Conservation (phyloP, 2,113 vertebrate species). For the Melozone crissalis region DNA sequence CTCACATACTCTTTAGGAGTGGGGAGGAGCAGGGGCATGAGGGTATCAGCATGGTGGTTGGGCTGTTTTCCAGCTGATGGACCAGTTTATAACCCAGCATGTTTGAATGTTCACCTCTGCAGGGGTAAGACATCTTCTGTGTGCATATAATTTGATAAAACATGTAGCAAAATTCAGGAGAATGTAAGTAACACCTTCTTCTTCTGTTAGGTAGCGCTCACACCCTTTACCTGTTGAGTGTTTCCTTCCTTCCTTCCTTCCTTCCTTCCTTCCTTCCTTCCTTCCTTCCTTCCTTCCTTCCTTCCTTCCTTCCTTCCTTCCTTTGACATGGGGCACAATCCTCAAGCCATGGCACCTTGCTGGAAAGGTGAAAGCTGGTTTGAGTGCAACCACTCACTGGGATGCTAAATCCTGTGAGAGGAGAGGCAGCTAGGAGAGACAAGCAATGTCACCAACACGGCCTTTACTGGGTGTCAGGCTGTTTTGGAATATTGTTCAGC, state of each 20-base stretch:
- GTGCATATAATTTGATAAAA: neutral
- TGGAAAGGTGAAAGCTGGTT: neutral
- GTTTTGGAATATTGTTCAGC: neutral
- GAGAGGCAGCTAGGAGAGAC: neutral
- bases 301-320: neutral
- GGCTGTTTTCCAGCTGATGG: neutral
- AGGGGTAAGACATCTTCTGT: neutral
- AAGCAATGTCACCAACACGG: neutral
- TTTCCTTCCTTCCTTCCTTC: neutral
- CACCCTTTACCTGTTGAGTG: neutral
- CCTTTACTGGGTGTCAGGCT: neutral
- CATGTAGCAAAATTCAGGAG: neutral
- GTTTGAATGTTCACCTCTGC: neutral
- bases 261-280: neutral
- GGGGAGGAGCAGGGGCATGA: neutral
- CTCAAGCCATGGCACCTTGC: neutral
- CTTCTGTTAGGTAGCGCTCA: neutral
- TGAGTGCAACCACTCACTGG: neutral
- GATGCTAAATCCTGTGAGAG: neutral
- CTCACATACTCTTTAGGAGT: rapidly evolving
- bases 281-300: neutral
- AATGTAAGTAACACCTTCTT: neutral
- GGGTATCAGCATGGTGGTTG: neutral
- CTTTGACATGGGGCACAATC: neutral
- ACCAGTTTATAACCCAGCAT: neutral